These are phyloP conservation scores for Atrichornis clamosus DNA, from an alignment of 2,113 vertebrate genomes.

Conservation along the genomic window DNA sequence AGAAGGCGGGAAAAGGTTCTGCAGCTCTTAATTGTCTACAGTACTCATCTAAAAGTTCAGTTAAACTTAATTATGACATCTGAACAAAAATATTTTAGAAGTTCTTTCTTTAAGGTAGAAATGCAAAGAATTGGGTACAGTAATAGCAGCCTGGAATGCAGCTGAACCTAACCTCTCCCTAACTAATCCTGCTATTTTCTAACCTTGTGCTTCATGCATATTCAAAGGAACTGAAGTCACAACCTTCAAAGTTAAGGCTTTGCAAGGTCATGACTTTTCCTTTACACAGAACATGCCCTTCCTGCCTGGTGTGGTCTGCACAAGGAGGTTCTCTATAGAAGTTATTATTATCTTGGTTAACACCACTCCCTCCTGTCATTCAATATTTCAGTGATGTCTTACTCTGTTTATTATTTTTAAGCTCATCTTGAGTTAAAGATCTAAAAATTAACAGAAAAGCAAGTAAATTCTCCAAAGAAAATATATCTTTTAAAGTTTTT, in stretches of 20 bases:
- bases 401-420: not conserved
- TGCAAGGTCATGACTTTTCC: not conserved
- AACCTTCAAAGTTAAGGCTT: conserved; percentile 13
- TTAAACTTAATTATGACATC: not conserved
- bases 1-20: not conserved
- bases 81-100: not conserved
- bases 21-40: not conserved
- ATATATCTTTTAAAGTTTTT: not conserved
- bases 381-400: not conserved
- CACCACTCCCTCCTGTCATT: not conserved
- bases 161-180: not conserved
- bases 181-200: conserved; percentile 15
- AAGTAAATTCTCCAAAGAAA: not conserved
- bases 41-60: not conserved
- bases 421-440: not conserved
- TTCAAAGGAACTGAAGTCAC: not conserved
- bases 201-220: not conserved
- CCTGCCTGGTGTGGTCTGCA: not conserved
- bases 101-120: not conserved
- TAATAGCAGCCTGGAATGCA: not conserved
- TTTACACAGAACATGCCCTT: not conserved
- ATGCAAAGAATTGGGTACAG: not conserved
- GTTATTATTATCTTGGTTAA: not conserved
- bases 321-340: not conserved
- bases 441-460: not conserved